These are phyloP conservation scores for Apogon talboti DNA, from an alignment of 2,797 vertebrate species.

Conservation along the genomic window DNA sequence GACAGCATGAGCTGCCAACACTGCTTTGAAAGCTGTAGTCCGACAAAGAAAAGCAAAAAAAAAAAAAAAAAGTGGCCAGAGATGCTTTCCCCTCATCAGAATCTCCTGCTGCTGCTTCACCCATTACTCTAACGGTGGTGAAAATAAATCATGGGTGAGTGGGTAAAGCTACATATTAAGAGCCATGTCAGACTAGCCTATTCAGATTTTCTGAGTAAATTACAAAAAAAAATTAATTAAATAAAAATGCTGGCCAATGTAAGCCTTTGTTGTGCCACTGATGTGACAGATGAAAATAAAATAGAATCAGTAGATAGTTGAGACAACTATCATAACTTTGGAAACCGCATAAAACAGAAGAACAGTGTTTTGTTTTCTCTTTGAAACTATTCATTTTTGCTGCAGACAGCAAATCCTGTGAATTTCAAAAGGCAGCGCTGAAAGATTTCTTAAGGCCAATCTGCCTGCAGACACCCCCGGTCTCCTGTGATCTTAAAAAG, in stretches of 20 bases:
- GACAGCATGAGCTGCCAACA: conserved; percentile 22
- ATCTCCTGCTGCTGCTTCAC: conserved; percentile 9
- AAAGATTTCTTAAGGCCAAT: conserved; percentile 20
- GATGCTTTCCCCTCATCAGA: conserved; percentile 17
- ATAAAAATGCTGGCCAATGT: background rate
- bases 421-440: conserved; percentile 26
- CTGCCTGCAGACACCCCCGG: conserved; percentile 9
- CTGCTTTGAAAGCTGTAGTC: conserved; percentile 10
- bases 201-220: conserved; percentile 10
- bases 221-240: background rate
- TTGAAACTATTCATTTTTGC: conserved; percentile 36
- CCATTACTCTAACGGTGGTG: background rate
- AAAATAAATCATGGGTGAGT: background rate
- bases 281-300: background rate
- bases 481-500: conserved; percentile 26
- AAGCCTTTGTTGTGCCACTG: background rate
- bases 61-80: background rate
- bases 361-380: background rate
- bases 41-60: conserved; percentile 1
- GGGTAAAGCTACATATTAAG: no score
- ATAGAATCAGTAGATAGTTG: no score
- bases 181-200: background rate
- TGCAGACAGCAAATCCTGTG: conserved; percentile 26
- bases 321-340: conserved; percentile 3
- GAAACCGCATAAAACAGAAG: conserved; percentile 8